Percentiles rank a stretch among this genome's conserved stretches.
Conservation (phyloP, 2,888 invertebrate species). For the Hydriomena furcata region DNA sequence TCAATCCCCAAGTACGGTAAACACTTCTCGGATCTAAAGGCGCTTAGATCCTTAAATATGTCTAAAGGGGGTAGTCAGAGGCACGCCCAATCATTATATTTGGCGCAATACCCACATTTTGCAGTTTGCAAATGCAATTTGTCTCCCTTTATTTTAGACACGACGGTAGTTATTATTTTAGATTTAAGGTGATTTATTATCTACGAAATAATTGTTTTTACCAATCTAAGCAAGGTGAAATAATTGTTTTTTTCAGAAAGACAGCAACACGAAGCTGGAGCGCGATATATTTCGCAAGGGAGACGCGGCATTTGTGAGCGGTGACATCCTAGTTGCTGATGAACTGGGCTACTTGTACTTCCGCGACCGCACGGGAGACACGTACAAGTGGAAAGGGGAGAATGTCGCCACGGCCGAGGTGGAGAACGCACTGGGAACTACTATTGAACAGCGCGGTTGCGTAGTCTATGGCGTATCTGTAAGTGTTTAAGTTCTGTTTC, state of each 20-base stretch:
- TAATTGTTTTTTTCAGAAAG: conserved; percentile 71
- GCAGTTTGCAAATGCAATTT: no score
- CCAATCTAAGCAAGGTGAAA: background rate
- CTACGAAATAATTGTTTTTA: no score
- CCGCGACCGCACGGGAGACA: conserved; percentile 94
- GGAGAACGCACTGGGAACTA: conserved; percentile 93
- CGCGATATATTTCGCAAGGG: conserved; percentile 92
- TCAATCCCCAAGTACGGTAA: no score
- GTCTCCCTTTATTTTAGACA: no score
- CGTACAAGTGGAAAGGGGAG: conserved; percentile 97
- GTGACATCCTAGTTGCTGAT: conserved; percentile 95
- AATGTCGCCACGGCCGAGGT: conserved; percentile 98
- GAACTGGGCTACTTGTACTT: conserved; percentile 97
- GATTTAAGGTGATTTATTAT: no score
- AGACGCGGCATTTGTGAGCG: conserved; percentile 95
- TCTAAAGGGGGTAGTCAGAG: no score
- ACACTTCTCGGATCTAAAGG: no score
- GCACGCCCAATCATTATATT: no score
- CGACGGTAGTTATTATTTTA: no score
- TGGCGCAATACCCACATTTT: no score
- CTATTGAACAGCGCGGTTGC: conserved; percentile 89
- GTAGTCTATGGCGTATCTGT: conserved; percentile 97
- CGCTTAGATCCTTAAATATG: no score
- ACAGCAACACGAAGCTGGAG: conserved; percentile 93
- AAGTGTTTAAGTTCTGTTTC: conserved; percentile 41